Conservation (phyloP, 2,888 invertebrate genomes). For the Cepaea hortensis region DNA sequence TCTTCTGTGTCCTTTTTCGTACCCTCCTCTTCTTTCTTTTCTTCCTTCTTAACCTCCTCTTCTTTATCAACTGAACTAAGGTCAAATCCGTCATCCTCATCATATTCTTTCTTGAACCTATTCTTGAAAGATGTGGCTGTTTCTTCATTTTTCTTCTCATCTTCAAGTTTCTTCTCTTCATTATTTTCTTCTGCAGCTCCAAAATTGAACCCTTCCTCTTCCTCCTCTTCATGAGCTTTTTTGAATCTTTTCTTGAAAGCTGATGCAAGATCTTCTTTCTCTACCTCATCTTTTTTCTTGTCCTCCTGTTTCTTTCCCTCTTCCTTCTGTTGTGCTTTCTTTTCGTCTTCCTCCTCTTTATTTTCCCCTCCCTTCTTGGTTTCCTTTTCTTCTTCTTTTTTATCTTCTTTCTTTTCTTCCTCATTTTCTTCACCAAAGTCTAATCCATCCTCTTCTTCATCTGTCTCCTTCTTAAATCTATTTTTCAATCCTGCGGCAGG, state of each 20-base stretch:
- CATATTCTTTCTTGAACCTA: constrained; percentile 45
- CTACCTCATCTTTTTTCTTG: constrained; percentile 20
- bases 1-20: constrained; percentile 31
- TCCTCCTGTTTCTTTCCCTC: constrained; percentile 29
- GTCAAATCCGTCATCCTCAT: constrained; percentile 46
- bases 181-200: constrained; percentile 38
- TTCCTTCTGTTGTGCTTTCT: constrained; percentile 1
- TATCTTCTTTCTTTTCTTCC: constrained; percentile 36
- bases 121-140: constrained; percentile 42
- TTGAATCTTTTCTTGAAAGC: constrained; percentile 47
- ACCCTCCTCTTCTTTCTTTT: constrained; percentile 14
- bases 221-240: constrained; percentile 45
- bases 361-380: not conserved
- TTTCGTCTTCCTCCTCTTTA: not conserved
- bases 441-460: constrained; percentile 44
- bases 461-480: constrained; percentile 29
- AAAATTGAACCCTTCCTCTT: constrained; percentile 45
- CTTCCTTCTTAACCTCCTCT: constrained; percentile 36
- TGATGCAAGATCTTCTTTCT: constrained; percentile 38
- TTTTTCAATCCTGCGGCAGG: constrained; percentile 45
- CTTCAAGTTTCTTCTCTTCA: constrained; percentile 25
- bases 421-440: constrained; percentile 46
- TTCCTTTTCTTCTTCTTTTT: constrained; percentile 20
- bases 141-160: constrained; percentile 37
- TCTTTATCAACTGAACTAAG: constrained; percentile 39